phyloP scores from a whole-genome alignment of 2,797 vertebrate species.

The Anniella stebbinsi region DNA sequence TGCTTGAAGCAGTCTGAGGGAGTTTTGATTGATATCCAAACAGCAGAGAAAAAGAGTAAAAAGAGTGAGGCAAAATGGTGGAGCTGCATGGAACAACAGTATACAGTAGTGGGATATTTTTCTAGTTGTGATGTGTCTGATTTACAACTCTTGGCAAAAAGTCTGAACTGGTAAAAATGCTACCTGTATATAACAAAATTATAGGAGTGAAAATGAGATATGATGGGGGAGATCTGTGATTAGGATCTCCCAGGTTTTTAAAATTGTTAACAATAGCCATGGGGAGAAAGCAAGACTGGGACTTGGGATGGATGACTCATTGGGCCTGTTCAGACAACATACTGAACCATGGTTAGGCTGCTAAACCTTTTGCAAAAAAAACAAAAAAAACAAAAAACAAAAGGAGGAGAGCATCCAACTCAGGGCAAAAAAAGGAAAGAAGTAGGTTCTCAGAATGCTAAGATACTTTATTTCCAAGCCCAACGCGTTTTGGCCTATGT shows the following conservation, averaged over 20 bases:
- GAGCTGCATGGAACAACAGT: rapidly evolving
- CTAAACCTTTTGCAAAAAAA: too few species aligned
- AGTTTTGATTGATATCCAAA: background rate
- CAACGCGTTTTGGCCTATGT: too few species aligned
- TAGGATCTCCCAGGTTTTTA: background rate
- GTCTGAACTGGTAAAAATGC: background rate
- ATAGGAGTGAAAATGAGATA: background rate
- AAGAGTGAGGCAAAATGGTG: background rate
- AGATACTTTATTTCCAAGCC: too few species aligned
- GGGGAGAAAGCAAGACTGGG: background rate
- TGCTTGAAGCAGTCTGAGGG: background rate
- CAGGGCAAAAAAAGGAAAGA: too few species aligned
- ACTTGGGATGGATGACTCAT: background rate
- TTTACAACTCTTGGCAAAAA: background rate
- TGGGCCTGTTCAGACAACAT: too few species aligned
- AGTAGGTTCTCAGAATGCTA: too few species aligned
- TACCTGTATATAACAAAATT: rapidly evolving
- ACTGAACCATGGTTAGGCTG: too few species aligned
- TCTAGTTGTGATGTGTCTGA: background rate
- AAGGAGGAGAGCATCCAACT: too few species aligned
- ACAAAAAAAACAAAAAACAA: too few species aligned
- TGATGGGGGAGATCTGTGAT: background rate
- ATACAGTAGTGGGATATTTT: rapidly evolving
- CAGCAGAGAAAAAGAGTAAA: background rate
- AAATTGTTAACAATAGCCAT: background rate